phyloP scores from a whole-genome alignment of 2,888 invertebrate genomes.

The Melieria picta region DNA sequence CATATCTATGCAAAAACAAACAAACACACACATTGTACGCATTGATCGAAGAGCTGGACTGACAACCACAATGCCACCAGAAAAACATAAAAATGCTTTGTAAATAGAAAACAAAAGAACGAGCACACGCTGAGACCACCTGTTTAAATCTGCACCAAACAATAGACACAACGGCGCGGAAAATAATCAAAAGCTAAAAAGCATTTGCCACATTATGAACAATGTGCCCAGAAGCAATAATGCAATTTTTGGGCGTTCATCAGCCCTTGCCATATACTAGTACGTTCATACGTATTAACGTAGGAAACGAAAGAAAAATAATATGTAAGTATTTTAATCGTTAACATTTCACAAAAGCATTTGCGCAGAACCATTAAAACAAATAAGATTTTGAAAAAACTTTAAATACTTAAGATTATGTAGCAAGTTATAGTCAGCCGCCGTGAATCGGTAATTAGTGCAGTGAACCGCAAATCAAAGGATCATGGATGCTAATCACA shows the following conservation, averaged over 20 bases:
- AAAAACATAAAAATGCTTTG: slow-evolving; percentile 16
- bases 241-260: slow-evolving; percentile 30
- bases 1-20: slow-evolving; percentile 11
- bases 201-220: slow-evolving; percentile 38
- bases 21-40: slow-evolving; percentile 3
- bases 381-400: not conserved
- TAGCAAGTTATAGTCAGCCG: too few relatives aligned
- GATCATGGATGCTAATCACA: too few relatives aligned
- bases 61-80: slow-evolving; percentile 20
- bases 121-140: slow-evolving; percentile 47
- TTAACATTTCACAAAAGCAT: too few relatives aligned
- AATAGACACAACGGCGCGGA: slow-evolving; percentile 42
- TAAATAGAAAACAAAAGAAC: slow-evolving; percentile 27
- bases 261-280: too few relatives aligned
- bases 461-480: too few relatives aligned
- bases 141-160: slow-evolving; percentile 44
- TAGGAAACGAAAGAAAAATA: too few relatives aligned
- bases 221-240: slow-evolving; percentile 35
- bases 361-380: not conserved
- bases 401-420: too few relatives aligned
- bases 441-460: too few relatives aligned
- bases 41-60: slow-evolving; percentile 19
- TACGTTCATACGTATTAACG: too few relatives aligned
- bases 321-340: too few relatives aligned
- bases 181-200: slow-evolving; percentile 45